Evolutionary conservation across 1,140 invertebrate genomes (phyloP).

Genomic region (Dolichoris vasculosae): DNA sequence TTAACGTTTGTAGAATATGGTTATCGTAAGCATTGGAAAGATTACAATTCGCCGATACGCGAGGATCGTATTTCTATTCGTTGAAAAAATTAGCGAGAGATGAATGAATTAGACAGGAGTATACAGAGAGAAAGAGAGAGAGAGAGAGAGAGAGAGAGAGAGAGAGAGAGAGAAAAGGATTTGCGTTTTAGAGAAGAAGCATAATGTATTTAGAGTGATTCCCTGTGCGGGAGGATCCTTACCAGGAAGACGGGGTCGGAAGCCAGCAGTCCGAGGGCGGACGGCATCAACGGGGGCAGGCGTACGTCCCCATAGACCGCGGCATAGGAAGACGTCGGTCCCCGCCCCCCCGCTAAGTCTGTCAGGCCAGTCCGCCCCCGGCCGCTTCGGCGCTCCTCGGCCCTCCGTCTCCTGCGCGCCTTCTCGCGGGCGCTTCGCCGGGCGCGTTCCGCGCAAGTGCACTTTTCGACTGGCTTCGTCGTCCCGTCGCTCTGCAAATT

Average conservation of each 20-base stretch:
- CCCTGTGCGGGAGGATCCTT: slow-evolving; percentile 60
- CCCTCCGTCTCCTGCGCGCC: slow-evolving; percentile 73
- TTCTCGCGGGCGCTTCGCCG: slow-evolving; percentile 61
- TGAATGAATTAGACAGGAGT: not conserved
- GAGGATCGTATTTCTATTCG: not conserved
- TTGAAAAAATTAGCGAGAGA: not conserved
- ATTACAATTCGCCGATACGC: not conserved
- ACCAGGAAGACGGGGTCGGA: slow-evolving; percentile 75
- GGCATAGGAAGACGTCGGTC: slow-evolving; percentile 69
- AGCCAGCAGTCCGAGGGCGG: slow-evolving; percentile 75
- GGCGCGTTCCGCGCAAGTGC: slow-evolving; percentile 48
- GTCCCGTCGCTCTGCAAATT: slow-evolving; percentile 53
- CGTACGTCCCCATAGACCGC: slow-evolving; percentile 64
- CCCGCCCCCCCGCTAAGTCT: slow-evolving; percentile 65
- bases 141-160: no score
- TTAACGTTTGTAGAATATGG: slow-evolving; percentile 15
- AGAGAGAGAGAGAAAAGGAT: not conserved
- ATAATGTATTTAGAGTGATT: slow-evolving; percentile 16
- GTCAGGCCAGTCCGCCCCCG: slow-evolving; percentile 68
- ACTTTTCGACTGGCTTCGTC: slow-evolving; percentile 54
- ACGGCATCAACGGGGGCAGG: slow-evolving; percentile 72
- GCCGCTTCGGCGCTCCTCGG: slow-evolving; percentile 69
- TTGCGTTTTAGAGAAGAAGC: not conserved
- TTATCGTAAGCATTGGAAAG: slow-evolving; percentile 34
- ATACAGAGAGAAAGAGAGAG: not conserved